phyloP scores from a whole-genome alignment of 2,113 vertebrate genomes.

The Girardinichthys multiradiatus region DNA sequence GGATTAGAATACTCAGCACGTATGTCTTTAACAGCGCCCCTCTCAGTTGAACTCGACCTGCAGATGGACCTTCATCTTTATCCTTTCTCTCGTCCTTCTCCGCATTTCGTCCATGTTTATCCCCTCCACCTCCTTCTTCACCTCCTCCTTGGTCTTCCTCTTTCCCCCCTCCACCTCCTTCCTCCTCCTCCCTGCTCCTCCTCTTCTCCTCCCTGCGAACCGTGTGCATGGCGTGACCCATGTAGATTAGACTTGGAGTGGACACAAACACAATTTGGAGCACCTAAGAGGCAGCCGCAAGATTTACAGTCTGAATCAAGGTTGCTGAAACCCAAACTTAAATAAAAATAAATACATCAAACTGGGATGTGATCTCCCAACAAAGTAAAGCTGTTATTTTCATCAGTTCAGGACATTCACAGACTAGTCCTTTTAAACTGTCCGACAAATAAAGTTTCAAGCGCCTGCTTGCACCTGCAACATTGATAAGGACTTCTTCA shows the following conservation, averaged over 20 bases:
- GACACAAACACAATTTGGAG: conserved; percentile 98
- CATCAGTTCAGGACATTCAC: too few species aligned
- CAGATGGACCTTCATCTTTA: conserved; percentile 39
- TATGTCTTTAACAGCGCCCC: conserved; percentile 93
- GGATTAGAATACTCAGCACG: conserved; percentile 90
- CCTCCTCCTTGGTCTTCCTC: conserved; percentile 74
- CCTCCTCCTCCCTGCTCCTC: conserved; percentile 78
- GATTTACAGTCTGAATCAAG: background rate
- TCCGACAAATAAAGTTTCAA: too few species aligned
- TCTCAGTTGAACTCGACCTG: conserved; percentile 76
- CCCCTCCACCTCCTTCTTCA: conserved; percentile 76
- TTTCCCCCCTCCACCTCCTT: conserved; percentile 17
- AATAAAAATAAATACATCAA: too few species aligned
- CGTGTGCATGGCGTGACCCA: conserved; percentile 93
- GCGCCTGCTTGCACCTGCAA: too few species aligned
- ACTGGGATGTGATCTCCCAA: too few species aligned
- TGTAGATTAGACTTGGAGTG: conserved; percentile 93
- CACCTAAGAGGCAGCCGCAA: conserved; percentile 64
- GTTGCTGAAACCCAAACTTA: too few species aligned
- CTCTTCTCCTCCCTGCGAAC: conserved; percentile 92
- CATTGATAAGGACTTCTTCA: too few species aligned
- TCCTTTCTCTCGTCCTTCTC: conserved; percentile 77
- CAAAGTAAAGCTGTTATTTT: too few species aligned
- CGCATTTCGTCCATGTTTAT: conserved; percentile 56
- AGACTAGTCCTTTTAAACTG: too few species aligned